phyloP scores from a whole-genome alignment of 2,888 invertebrate species.

The Sesia apiformis region DNA sequence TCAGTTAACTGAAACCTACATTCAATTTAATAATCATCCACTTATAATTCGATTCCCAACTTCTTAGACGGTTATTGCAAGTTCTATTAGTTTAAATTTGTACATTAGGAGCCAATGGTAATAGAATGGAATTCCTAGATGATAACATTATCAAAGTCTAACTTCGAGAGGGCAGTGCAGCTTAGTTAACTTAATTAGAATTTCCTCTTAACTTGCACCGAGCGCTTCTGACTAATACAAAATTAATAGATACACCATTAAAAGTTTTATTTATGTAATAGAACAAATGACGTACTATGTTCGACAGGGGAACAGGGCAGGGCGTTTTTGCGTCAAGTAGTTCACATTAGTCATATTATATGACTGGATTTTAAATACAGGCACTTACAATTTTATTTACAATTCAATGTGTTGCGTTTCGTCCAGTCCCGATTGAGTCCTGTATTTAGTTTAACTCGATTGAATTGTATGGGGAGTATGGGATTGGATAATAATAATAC shows the following conservation, averaged over 20 bases:
- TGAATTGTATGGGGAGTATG: no score
- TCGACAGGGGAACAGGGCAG: background rate
- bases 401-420: no score
- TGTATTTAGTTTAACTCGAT: no score
- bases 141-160: conserved; percentile 1
- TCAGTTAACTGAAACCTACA: background rate
- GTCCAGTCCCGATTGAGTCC: no score
- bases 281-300: background rate
- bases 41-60: no score
- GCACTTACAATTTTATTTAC: no score
- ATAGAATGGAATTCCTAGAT: background rate
- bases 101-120: background rate
- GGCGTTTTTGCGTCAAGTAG: background rate
- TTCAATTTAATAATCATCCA: no score
- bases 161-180: conserved; percentile 25
- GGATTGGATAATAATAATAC: no score
- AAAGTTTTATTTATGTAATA: background rate
- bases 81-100: background rate
- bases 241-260: background rate
- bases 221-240: conserved; percentile 5
- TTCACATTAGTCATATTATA: no score
- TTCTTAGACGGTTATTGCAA: background rate
- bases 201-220: conserved; percentile 32
- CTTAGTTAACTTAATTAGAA: conserved; percentile 56
- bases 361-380: no score